A percentile compares a stretch with the other conserved stretches of the same genome.
These are phyloP conservation scores for Heteromormyrus szaboi DNA, from an alignment of 2,797 vertebrate species.

Conservation along the genomic window DNA sequence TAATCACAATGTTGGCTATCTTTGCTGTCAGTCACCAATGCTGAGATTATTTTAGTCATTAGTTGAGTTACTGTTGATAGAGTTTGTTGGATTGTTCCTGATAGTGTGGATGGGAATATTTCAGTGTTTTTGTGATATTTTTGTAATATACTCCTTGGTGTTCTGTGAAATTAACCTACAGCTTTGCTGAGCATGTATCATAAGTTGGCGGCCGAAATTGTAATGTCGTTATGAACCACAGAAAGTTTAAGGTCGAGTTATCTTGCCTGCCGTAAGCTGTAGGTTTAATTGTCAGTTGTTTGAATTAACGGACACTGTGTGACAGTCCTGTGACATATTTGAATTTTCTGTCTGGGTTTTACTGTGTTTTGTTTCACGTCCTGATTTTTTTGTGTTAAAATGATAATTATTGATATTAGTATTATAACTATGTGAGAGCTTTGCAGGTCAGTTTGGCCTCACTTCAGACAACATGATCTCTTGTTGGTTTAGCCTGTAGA, in stretches of 20 bases:
- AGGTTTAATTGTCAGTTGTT: slow-evolving; percentile 12
- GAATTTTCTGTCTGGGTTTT: slow-evolving; percentile 48
- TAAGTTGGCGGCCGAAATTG: neutral
- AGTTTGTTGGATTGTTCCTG: slow-evolving; percentile 13
- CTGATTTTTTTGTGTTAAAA: slow-evolving; percentile 37
- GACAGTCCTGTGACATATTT: slow-evolving; percentile 32
- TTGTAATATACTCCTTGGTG: slow-evolving; percentile 8
- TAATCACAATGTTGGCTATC: slow-evolving; percentile 1
- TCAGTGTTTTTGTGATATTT: neutral
- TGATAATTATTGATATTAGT: slow-evolving; percentile 45
- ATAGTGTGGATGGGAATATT: slow-evolving; percentile 10
- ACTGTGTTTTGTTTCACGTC: slow-evolving; percentile 41
- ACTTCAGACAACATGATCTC: slow-evolving; percentile 16
- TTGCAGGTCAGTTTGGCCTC: slow-evolving; percentile 34
- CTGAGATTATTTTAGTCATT: slow-evolving; percentile 6
- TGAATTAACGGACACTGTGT: slow-evolving; percentile 11
- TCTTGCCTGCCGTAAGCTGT: neutral
- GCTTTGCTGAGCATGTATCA: neutral
- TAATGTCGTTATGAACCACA: neutral
- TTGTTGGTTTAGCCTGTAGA: slow-evolving; percentile 26
- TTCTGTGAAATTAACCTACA: slow-evolving; percentile 15
- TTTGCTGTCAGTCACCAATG: neutral
- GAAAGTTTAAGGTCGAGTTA: neutral
- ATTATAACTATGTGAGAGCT: slow-evolving; percentile 45
- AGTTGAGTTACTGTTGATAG: slow-evolving; percentile 11